Percentiles rank a stretch among this genome's conserved stretches.
Evolutionary conservation across 2,797 vertebrate genomes (phyloP).

Genomic region (Melanotaenia boesemani): DNA sequence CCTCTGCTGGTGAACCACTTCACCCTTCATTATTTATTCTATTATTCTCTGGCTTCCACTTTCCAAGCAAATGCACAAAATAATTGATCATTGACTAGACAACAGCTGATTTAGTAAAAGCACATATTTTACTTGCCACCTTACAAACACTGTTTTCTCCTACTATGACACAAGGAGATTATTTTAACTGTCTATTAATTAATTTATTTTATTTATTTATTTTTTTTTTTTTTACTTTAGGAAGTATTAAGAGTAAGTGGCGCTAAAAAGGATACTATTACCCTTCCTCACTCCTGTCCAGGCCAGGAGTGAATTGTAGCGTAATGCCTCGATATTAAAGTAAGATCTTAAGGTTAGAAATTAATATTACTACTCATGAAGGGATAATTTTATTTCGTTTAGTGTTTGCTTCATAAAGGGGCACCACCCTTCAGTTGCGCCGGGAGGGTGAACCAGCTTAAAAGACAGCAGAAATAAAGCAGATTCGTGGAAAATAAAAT

Average conservation of each 20-base stretch:
- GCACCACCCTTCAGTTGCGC: too few species aligned
- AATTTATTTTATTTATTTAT: constrained; percentile 47
- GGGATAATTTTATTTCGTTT: too few species aligned
- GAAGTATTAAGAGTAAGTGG: constrained; percentile 53
- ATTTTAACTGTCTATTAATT: constrained; percentile 61
- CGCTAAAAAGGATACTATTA: constrained; percentile 59
- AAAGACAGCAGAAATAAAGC: too few species aligned
- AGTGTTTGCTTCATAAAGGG: too few species aligned
- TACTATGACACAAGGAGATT: constrained; percentile 31
- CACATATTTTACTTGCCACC: constrained; percentile 40
- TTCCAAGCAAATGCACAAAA: constrained; percentile 12
- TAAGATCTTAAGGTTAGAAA: too few species aligned
- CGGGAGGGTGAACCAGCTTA: too few species aligned
- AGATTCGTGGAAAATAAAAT: too few species aligned
- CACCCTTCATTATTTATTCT: constrained; percentile 33
- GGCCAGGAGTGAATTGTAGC: constrained; percentile 23
- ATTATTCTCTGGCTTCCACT: constrained; percentile 1
- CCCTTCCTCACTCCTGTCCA: constrained; percentile 42
- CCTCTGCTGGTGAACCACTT: not conserved
- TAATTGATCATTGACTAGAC: constrained; percentile 23
- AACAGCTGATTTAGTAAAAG: constrained; percentile 42
- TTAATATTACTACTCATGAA: too few species aligned
- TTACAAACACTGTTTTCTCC: constrained; percentile 43
- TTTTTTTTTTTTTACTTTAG: constrained; percentile 49
- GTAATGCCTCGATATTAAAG: too few species aligned